Evolutionary conservation across 2,797 vertebrate species (phyloP).

Genomic region (Yasuhikotakia modesta): DNA sequence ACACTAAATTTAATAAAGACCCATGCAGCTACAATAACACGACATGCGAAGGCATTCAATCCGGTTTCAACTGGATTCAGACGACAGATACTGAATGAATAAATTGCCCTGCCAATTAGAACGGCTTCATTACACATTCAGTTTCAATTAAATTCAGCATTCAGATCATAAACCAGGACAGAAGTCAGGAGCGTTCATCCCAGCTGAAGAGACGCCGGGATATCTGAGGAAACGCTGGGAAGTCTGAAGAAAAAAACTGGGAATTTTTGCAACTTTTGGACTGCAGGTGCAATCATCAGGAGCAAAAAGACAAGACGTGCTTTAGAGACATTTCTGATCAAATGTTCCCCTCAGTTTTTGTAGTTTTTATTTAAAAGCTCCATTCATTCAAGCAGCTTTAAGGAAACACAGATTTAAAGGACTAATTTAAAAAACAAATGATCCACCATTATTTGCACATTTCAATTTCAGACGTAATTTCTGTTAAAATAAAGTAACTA

Average conservation of each 20-base stretch:
- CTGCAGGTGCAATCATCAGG: slow-evolving; percentile 1
- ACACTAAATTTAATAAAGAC: slow-evolving; percentile 32
- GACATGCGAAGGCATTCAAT: neutral
- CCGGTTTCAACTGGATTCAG: slow-evolving; percentile 18
- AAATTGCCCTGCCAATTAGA: slow-evolving; percentile 16
- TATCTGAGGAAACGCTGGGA: neutral
- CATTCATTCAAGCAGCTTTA: neutral
- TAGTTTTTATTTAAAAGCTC: neutral
- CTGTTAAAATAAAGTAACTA: too few relatives aligned
- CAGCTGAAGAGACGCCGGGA: neutral
- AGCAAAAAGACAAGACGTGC: neutral
- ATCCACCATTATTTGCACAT: too few relatives aligned
- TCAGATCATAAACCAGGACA: slow-evolving; percentile 18
- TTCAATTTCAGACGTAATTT: too few relatives aligned
- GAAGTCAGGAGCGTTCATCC: slow-evolving; percentile 12
- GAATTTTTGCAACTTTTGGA: neutral
- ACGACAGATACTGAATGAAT: slow-evolving; percentile 16
- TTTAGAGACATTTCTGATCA: neutral
- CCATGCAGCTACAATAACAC: neutral
- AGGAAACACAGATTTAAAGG: neutral
- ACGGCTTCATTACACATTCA: slow-evolving; percentile 33
- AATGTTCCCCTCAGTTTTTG: neutral
- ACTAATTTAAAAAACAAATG: too few relatives aligned
- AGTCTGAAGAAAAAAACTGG: too few relatives aligned
- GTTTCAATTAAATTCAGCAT: slow-evolving; percentile 32